Base-by-base conservation (phyloP, 2,888 invertebrate genomes). In the Linnaemya tessellans region DNA sequence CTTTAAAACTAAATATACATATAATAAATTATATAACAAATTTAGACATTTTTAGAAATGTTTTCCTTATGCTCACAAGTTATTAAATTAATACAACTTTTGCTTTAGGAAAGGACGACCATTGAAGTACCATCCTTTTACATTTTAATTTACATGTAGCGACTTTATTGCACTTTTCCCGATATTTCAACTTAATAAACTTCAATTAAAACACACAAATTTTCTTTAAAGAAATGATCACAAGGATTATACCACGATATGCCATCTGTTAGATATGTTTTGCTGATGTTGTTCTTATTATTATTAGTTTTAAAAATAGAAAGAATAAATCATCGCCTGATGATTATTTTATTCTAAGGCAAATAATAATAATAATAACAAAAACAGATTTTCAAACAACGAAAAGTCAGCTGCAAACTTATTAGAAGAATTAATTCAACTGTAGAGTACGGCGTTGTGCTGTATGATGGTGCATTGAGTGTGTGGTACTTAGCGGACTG, bases 281-380 rank as follows among this genome's bases (percentile, higher is more conserved):
- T 80, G 43, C 38, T 65, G 35, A 3, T 80, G 64, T 43, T 56
- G 43, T 56, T 71, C 68, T 78, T 54, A 25, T 51, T 15, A 15
- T 64, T 64, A 18, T 54, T 64, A 38, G n/a, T 60, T 51, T 71
- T 75, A 74, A 75, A 81, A 81, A 81, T 81, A 81, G 81, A 75
- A 81, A 54, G 51, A 70, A 68, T 70, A 81, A 75, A 81, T 81
- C 81, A 81, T 81, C 62, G 54, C 56, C 68, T 46, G 46, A 58
- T 75, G 75, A 75, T 75, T 81, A 81, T 81, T 81, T 68, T 54
- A 81, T 81, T 81, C 62, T 75, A 54, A 68, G 25, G 60, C 67
- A 80, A 43, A 54, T 49, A 11, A 35, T n/a, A 30, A 30, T 30
- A 30, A 30, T 30, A n/a, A n/a, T n/a, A 51, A 65, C 49, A 73